Evolutionary conservation across 2,888 invertebrate species (phyloP).

Genomic region (Drosophila demipolita): DNA sequence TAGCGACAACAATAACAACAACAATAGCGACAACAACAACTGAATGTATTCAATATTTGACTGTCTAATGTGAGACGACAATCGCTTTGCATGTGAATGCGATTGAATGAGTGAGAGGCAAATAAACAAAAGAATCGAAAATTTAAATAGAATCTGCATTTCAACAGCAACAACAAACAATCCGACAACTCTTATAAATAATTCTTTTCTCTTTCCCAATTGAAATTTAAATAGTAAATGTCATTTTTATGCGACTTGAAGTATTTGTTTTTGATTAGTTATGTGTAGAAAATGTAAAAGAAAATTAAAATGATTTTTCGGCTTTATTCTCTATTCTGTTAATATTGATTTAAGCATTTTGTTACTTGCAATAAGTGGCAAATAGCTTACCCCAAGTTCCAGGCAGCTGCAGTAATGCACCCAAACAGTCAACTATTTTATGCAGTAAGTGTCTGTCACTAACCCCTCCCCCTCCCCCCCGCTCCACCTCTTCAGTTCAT

Average conservation of each 20-base stretch:
- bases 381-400: slow-evolving; percentile 2
- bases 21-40: slow-evolving; percentile 17
- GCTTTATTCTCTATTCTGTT: neutral
- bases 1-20: neutral
- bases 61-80: slow-evolving; percentile 55
- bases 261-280: neutral
- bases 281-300: neutral
- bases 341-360: neutral
- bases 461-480: neutral
- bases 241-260: too few species aligned
- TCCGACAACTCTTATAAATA: neutral
- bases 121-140: neutral
- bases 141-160: neutral
- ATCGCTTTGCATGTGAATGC: slow-evolving; percentile 34
- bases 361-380: neutral
- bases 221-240: neutral
- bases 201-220: neutral
- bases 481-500: neutral
- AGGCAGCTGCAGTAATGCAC: slow-evolving; percentile 33
- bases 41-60: slow-evolving; percentile 67
- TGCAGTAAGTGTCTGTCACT: neutral
- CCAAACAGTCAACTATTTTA: slow-evolving; percentile 20
- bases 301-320: neutral
- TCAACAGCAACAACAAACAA: neutral
- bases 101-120: neutral